phyloP scores from a whole-genome alignment of 2,797 vertebrate genomes.

The Malacoraja senta region DNA sequence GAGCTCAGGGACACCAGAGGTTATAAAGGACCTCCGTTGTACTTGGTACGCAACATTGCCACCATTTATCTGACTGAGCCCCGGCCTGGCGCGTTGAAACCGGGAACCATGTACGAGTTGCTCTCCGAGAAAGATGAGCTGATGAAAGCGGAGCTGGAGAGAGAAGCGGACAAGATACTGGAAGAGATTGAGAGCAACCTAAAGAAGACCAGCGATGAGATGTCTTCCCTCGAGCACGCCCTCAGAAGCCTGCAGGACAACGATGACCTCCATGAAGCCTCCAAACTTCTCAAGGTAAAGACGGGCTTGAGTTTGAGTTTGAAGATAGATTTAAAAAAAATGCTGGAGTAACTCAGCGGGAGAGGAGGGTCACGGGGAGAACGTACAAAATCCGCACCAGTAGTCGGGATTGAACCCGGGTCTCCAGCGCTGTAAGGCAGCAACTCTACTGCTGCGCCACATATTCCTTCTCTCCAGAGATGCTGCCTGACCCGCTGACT shows the following conservation, averaged over 20 bases:
- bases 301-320: too few species aligned
- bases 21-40: not conserved
- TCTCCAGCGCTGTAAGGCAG: too few species aligned
- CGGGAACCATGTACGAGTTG: not conserved
- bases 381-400: too few species aligned
- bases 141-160: not conserved
- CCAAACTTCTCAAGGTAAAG: not conserved
- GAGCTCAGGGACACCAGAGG: not conserved
- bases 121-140: not conserved
- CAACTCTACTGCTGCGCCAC: too few species aligned
- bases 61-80: too few species aligned
- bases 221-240: not conserved
- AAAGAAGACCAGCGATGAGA: not conserved
- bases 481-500: too few species aligned
- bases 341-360: too few species aligned
- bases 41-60: not conserved
- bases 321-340: too few species aligned
- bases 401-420: too few species aligned
- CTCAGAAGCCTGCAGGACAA: not conserved
- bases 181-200: not conserved
- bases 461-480: too few species aligned
- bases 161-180: not conserved
- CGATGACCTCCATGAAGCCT: not conserved
- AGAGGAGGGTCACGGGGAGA: too few species aligned
- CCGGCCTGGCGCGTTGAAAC: not conserved